Percentiles rank a stretch among this genome's conserved stretches.
Evolutionary conservation across 2,797 vertebrate genomes (phyloP).

Genomic region (Monodelphis domestica): DNA sequence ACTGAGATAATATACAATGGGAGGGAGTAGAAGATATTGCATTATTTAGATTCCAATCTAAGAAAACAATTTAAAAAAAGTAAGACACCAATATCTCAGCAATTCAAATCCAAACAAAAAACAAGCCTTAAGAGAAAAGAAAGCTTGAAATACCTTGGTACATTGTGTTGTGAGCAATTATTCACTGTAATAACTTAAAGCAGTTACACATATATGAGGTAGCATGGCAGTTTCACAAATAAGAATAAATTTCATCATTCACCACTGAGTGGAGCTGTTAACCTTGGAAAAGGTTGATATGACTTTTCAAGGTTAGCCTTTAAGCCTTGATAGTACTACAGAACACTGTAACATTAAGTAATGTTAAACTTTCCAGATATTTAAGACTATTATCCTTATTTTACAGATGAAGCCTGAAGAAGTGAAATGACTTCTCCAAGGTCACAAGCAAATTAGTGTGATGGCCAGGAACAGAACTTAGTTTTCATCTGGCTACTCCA

Average conservation of each 20-base stretch:
- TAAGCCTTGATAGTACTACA: conserved; percentile 21
- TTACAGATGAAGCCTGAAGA: conserved; percentile 17
- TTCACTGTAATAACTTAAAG: background rate
- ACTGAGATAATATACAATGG: background rate
- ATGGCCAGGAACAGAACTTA: conserved; percentile 17
- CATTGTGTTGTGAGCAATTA: background rate
- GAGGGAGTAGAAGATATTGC: background rate
- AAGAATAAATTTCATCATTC: conserved; percentile 64
- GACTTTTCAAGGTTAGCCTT: background rate
- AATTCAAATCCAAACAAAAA: conserved; percentile 45
- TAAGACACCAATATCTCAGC: conserved; percentile 12
- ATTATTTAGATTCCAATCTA: conserved; percentile 26
- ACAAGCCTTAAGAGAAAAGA: conserved; percentile 31
- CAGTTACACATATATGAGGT: background rate
- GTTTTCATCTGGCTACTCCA: conserved; percentile 18
- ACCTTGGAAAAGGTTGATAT: conserved; percentile 75
- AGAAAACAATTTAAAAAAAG: conserved; percentile 1
- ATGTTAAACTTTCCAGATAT: conserved; percentile 36
- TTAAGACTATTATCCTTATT: background rate
- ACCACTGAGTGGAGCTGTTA: conserved; percentile 86
- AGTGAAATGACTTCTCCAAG: conserved; percentile 28
- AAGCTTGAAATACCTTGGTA: background rate
- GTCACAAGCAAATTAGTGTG: conserved; percentile 14
- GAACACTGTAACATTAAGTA: background rate
- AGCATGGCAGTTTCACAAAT: conserved; percentile 25